These are phyloP conservation scores for Dioctria linearis DNA, from an alignment of 2,888 invertebrate genomes.

Conservation along the genomic window DNA sequence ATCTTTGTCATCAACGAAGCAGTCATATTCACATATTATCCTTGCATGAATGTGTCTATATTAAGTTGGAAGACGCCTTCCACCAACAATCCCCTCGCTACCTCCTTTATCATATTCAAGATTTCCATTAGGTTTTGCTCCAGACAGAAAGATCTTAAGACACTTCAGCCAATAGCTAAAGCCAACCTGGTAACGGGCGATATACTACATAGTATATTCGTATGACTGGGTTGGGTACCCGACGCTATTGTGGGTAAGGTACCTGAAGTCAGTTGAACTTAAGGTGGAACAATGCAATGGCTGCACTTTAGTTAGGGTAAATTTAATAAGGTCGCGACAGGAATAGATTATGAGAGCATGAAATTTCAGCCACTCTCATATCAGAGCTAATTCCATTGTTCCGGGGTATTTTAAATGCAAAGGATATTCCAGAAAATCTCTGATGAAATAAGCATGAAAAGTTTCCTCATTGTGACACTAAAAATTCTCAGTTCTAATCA, in stretches of 20 bases:
- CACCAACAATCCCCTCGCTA: not conserved
- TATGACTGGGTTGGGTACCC: not conserved
- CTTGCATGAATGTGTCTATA: too few relatives aligned
- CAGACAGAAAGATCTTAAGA: not conserved
- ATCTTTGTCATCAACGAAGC: not conserved
- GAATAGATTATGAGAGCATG: constrained; percentile 11
- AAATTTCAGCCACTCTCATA: constrained; percentile 8
- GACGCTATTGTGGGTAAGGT: not conserved
- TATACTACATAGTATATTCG: too few relatives aligned
- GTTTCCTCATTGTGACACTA: constrained; percentile 5
- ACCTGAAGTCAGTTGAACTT: not conserved
- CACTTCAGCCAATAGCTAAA: not conserved
- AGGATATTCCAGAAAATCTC: constrained; percentile 4
- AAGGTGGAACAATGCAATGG: not conserved
- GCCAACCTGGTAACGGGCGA: not conserved
- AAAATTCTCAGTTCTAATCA: not conserved
- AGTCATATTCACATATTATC: not conserved
- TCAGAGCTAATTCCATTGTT: constrained; percentile 20
- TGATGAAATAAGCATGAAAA: constrained; percentile 14
- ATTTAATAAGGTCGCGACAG: constrained; percentile 18
- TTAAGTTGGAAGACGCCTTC: not conserved
- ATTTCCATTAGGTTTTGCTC: not conserved
- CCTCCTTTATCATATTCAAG: not conserved
- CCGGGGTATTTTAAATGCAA: constrained; percentile 1
- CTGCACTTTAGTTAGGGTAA: not conserved